These are phyloP conservation scores for Diloba caeruleocephala DNA, from an alignment of 2,888 invertebrate species.

Conservation along the genomic window DNA sequence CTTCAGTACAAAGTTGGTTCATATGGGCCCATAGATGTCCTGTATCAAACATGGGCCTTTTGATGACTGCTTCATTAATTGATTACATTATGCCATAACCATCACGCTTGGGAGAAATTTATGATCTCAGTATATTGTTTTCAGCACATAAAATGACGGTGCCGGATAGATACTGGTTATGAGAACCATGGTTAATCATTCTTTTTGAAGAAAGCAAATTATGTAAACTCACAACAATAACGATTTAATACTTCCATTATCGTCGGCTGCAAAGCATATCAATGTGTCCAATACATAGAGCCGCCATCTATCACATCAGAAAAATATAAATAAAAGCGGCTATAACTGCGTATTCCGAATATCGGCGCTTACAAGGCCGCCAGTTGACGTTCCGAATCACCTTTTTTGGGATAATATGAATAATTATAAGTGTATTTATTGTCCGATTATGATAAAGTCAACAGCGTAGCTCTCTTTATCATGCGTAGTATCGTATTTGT, in stretches of 20 bases:
- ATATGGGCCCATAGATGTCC: no score
- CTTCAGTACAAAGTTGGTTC: no score
- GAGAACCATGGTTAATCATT: no score
- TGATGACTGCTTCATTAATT: no score
- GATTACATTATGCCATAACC: no score
- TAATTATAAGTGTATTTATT: slow-evolving; percentile 56
- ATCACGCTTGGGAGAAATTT: no score
- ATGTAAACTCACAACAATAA: slow-evolving; percentile 30
- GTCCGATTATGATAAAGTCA: slow-evolving; percentile 54
- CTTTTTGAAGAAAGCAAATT: no score
- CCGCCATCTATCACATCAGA: slow-evolving; percentile 42
- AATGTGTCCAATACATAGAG: slow-evolving; percentile 48
- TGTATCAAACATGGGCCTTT: no score
- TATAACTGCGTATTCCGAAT: slow-evolving; percentile 47
- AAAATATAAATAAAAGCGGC: slow-evolving; percentile 52
- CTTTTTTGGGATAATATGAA: slow-evolving; percentile 51
- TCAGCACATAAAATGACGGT: no score
- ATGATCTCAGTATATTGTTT: no score
- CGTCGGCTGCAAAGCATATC: slow-evolving; percentile 33
- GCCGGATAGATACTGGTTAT: no score
- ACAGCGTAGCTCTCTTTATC: slow-evolving; percentile 32
- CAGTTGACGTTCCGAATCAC: slow-evolving; percentile 49
- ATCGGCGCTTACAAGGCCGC: slow-evolving; percentile 24
- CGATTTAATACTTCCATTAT: slow-evolving; percentile 37
- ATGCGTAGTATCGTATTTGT: slow-evolving; percentile 35